phyloP scores from a whole-genome alignment of 2,797 vertebrate species.

The Rallus crepitans region DNA sequence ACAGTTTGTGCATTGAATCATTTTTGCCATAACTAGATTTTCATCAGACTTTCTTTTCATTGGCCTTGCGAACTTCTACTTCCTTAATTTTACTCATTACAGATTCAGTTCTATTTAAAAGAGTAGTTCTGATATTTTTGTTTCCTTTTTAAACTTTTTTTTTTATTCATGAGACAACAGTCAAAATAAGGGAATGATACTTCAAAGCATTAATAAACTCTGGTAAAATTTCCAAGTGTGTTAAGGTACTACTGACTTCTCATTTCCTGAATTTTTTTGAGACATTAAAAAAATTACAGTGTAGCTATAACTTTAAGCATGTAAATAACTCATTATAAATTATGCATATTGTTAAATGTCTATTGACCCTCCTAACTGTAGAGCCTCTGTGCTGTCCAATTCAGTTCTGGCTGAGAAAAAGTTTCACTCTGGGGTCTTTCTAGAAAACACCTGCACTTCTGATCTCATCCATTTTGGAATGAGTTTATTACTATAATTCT shows the following conservation, averaged over 20 bases:
- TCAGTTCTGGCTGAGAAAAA: not conserved
- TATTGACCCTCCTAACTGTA: not conserved
- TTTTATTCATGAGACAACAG: not conserved
- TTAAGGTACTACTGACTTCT: not conserved
- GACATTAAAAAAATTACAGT: not conserved
- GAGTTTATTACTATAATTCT: not conserved
- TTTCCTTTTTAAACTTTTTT: not conserved
- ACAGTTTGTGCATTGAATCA: not conserved
- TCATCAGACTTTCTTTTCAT: not conserved
- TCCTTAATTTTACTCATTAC: not conserved
- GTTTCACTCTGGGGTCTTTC: not conserved
- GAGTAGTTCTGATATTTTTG: not conserved
- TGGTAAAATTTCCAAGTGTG: not conserved
- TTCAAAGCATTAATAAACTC: not conserved
- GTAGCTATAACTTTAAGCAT: not conserved
- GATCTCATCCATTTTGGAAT: not conserved
- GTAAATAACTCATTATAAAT: not conserved
- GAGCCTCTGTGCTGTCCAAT: not conserved
- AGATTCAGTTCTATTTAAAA: not conserved
- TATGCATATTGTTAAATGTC: not conserved
- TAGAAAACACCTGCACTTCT: not conserved
- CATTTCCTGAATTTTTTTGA: not conserved
- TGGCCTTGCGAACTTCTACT: not conserved
- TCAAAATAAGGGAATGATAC: not conserved
- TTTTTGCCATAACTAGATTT: not conserved